A percentile compares a stretch with the other conserved stretches of the same genome.
Conservation (phyloP, 2,113 vertebrate species). For the Antigone vipio region DNA sequence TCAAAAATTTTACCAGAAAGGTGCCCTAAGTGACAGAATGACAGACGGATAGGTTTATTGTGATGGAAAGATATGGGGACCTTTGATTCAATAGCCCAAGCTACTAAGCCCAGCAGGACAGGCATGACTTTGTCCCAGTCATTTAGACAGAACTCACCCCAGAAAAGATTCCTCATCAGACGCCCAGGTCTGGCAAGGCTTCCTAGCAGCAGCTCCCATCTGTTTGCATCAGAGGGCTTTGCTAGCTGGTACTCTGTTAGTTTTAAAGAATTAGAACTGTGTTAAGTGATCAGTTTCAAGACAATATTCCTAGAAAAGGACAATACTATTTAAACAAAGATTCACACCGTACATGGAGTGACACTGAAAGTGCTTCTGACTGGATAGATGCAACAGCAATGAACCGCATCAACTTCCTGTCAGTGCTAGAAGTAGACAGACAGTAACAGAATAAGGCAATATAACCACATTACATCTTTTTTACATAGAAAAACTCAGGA, state of each 20-base stretch:
- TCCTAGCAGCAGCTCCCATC: conserved; percentile 88
- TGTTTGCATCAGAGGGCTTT: conserved; percentile 82
- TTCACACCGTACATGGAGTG: neutral
- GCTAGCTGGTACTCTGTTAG: conserved; percentile 84
- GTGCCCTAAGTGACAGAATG: neutral
- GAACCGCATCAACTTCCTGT: neutral
- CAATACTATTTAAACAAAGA: neutral
- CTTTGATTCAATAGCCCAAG: neutral
- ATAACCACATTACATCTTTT: neutral
- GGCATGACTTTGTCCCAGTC: neutral
- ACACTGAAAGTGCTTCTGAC: neutral
- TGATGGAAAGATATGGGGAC: neutral
- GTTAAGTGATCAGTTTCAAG: neutral
- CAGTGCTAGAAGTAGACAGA: neutral
- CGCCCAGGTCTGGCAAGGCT: conserved; percentile 83
- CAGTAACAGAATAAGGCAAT: neutral
- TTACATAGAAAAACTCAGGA: neutral
- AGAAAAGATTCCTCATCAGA: conserved; percentile 88
- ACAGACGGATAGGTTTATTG: neutral
- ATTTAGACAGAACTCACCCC: conserved; percentile 72
- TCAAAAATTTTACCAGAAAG: neutral
- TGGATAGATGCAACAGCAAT: neutral
- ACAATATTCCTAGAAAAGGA: neutral
- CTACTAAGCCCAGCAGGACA: neutral
- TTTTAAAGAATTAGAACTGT: neutral